phyloP scores from a whole-genome alignment of 2,888 invertebrate genomes.

The Stegophylla sp. region DNA sequence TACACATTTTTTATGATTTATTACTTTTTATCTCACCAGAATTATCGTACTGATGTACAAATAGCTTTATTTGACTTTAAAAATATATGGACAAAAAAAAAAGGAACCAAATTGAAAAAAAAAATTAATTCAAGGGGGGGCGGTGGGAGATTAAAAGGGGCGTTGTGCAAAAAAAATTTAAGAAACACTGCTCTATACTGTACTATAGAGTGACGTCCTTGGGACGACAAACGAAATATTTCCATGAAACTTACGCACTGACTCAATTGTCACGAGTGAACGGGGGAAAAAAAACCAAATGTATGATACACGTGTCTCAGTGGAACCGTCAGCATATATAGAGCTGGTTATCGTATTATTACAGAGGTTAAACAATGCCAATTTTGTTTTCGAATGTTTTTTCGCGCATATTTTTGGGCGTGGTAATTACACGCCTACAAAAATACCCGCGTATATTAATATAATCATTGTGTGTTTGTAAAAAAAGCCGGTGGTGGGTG shows the following conservation, averaged over 20 bases:
- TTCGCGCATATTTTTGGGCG: conserved; percentile 57
- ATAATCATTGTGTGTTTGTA: conserved; percentile 9
- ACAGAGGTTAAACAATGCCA: conserved; percentile 43
- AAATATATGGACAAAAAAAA: too few relatives aligned
- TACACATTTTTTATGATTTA: too few relatives aligned
- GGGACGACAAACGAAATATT: conserved; percentile 8
- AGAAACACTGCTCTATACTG: too few relatives aligned
- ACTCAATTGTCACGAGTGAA: background rate
- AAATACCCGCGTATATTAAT: conserved; percentile 49
- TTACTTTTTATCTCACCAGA: too few relatives aligned
- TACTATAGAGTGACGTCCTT: background rate
- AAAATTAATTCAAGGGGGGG: too few relatives aligned
- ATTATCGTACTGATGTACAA: too few relatives aligned
- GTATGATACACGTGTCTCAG: background rate
- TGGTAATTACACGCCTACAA: conserved; percentile 57
- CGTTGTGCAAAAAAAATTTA: too few relatives aligned
- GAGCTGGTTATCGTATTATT: conserved; percentile 10
- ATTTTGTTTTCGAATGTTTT: conserved; percentile 30
- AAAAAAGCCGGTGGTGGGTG: conserved; percentile 12
- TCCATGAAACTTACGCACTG: background rate
- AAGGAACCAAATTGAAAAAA: too few relatives aligned
- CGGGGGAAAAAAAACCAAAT: background rate
- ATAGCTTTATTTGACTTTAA: too few relatives aligned
- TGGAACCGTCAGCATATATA: too few relatives aligned
- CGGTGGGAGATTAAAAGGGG: too few relatives aligned